A percentile compares a stretch with the other conserved stretches of the same genome.
phyloP scores from a whole-genome alignment of 92 coral and sea anemone species.

The Heliopora coerulea region DNA sequence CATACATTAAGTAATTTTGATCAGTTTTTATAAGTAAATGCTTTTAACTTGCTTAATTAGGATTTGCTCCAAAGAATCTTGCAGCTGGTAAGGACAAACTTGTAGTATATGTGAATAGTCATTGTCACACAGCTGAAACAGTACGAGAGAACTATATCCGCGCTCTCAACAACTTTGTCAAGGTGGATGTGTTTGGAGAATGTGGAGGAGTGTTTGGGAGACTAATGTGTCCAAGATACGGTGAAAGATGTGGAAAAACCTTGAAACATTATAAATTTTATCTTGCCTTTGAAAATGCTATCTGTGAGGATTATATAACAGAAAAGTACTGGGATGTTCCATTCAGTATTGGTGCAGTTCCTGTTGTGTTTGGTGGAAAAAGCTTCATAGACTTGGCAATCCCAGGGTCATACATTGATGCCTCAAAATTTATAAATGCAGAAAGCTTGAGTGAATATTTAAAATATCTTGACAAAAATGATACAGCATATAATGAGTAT shows the following conservation, averaged over 20 bases:
- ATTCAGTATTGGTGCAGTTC: constrained; percentile 12
- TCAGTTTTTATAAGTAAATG: too few species aligned
- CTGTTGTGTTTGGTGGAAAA: constrained; percentile 18
- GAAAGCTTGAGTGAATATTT: constrained; percentile 12
- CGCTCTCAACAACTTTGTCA: constrained; percentile 15
- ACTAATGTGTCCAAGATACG: constrained; percentile 30
- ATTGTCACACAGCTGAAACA: constrained; percentile 33
- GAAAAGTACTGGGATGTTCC: constrained; percentile 56
- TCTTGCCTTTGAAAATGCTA: constrained; percentile 44
- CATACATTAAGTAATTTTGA: too few species aligned
- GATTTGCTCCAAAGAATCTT: constrained; percentile 18
- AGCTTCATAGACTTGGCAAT: constrained; percentile 13
- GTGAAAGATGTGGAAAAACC: constrained; percentile 7
- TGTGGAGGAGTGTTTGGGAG: constrained; percentile 43
- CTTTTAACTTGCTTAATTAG: too few species aligned
- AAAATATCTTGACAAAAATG: constrained; percentile 43
- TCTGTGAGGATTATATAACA: constrained; percentile 46
- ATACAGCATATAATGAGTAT: constrained; percentile 57
- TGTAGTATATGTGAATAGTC: constrained; percentile 32
- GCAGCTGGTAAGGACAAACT: constrained; percentile 52
- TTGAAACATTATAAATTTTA: constrained; percentile 38
- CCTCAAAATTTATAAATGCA: constrained; percentile 9
- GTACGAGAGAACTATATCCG: constrained; percentile 40
- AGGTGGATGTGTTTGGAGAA: constrained; percentile 39
- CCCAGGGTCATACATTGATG: constrained; percentile 38